These are phyloP conservation scores for Littorina saxatilis DNA, from an alignment of 1,140 invertebrate genomes.

Conservation along the genomic window DNA sequence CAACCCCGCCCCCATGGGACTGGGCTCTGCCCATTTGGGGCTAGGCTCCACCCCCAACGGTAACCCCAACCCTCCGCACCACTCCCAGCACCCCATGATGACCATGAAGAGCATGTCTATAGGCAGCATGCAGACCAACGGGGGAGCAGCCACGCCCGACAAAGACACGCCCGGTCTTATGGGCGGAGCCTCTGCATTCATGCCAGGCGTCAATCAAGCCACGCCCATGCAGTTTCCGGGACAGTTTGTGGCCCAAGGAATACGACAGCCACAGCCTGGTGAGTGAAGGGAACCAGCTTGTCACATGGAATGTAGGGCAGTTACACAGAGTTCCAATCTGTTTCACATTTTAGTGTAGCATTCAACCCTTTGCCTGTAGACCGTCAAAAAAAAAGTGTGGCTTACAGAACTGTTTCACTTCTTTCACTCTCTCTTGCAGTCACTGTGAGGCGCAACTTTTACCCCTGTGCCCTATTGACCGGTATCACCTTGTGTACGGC, in stretches of 20 bases:
- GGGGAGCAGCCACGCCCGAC: constrained; percentile 26
- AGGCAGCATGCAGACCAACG: neutral
- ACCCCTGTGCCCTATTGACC: no score
- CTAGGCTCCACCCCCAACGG: constrained; percentile 6
- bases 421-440: no score
- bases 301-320: no score
- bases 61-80: neutral
- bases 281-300: no score
- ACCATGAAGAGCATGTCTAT: constrained; percentile 28
- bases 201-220: constrained; percentile 10
- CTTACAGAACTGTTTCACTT: no score
- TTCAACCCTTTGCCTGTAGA: no score
- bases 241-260: constrained; percentile 25
- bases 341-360: no score
- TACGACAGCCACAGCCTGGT: constrained; percentile 28
- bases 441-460: no score
- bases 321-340: no score
- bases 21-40: neutral
- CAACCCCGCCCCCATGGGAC: neutral
- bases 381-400: no score
- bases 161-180: neutral
- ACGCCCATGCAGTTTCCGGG: constrained; percentile 23
- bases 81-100: constrained; percentile 10
- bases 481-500: no score
- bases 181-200: neutral